Evolutionary conservation across 2,797 vertebrate species (phyloP).

Genomic region (Cygnus olor): DNA sequence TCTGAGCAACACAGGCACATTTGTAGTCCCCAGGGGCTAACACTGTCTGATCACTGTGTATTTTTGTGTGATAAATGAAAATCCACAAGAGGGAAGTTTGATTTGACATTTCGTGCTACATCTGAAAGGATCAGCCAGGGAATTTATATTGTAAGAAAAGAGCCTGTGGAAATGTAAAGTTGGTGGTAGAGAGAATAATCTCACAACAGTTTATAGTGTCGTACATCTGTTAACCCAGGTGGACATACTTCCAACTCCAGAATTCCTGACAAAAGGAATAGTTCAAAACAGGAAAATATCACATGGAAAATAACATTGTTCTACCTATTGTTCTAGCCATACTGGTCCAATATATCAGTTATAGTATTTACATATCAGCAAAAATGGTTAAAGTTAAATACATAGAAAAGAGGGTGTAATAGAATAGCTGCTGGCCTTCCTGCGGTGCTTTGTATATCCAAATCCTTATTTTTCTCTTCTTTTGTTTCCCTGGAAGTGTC

Average conservation of each 20-base stretch:
- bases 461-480: not conserved
- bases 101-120: not conserved
- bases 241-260: not conserved
- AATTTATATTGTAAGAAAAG: not conserved
- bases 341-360: not conserved
- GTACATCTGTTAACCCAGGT: not conserved
- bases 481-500: not conserved
- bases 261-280: not conserved
- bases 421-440: not conserved
- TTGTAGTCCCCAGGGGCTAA: not conserved
- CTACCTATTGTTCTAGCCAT: accelerated
- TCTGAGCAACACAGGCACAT: not conserved
- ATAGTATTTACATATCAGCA: not conserved
- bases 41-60: not conserved
- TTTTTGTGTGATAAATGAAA: not conserved
- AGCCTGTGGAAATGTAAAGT: not conserved
- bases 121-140: not conserved
- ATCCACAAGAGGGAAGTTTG: not conserved
- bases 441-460: not conserved
- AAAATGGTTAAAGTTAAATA: not conserved
- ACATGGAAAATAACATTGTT: not conserved
- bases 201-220: not conserved
- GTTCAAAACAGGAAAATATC: not conserved
- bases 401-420: not conserved
- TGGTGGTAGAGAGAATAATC: not conserved